Evolutionary conservation across 2,888 invertebrate genomes (phyloP), one percentile per base, ranked within the genome.

Genomic region (Himalopsyche anomala): DNA sequence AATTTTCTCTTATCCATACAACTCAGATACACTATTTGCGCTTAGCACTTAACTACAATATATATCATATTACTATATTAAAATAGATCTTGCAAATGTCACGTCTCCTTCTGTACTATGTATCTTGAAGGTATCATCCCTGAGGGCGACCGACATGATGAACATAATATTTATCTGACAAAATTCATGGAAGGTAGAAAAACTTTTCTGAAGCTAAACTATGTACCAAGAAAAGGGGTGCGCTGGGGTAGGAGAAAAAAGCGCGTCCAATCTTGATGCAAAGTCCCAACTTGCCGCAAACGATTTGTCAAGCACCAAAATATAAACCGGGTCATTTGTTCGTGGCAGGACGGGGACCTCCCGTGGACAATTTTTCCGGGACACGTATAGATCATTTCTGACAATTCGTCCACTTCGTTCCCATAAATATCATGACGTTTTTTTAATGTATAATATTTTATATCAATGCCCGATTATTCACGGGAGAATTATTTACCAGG

Each of bases 301-400:
- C 88, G 86, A 88, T 88, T 88, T 88, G 88, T 88, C 88, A 87
- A 86, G 85, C 74, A 83, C 83, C 85, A 85, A 87, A 88, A 88
- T 88, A 88, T 88, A 88, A 88, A 88, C 88, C 88, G 87, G 86
- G 88, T 87, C 88, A 88, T 88, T 88, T 88, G 88, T 88, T 87
- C 87, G 88, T 82, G 79, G 40, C 86, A 74, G 74, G 74, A 74
- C 74, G 74, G 74, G 56, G 74, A 36, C 74, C 74, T 74, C 74
- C 74, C 74, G 74, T 74, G 74, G 74, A 74, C 74, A 74, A 74
- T 36, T 74, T 74, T 74, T 74, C 74, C 74, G 74, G 74, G 74
- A 74, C 74, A 74, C 74, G 38, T 12, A 74, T 74, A 38, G 74
- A 74, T 36, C 74, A 36, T 36, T 36, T 5, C 74, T 15, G 38